Evolutionary conservation across 2,113 vertebrate genomes (phyloP).

Genomic region (Nesogale talazaci): DNA sequence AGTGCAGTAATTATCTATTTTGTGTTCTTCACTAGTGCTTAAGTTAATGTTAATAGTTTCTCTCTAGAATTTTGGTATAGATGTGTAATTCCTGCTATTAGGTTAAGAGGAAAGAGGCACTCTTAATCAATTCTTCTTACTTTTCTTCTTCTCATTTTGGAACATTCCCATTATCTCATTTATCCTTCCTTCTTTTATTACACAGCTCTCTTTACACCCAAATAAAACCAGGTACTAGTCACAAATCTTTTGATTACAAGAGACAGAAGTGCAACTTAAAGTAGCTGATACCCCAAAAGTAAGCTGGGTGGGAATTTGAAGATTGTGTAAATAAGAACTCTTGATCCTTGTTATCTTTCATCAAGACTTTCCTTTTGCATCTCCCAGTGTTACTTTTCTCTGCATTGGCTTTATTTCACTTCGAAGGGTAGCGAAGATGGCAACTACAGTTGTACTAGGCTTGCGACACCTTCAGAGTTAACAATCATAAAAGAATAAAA

Average conservation of each 20-base stretch:
- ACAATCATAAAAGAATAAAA: neutral
- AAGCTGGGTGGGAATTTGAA: conserved; percentile 10
- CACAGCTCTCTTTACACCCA: conserved; percentile 16
- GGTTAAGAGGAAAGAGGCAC: conserved; percentile 22
- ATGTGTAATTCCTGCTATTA: neutral
- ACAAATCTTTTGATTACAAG: conserved; percentile 43
- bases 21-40: neutral
- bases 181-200: conserved; percentile 6
- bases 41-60: neutral
- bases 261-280: conserved; percentile 44
- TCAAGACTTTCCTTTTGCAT: conserved; percentile 6
- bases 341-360: neutral
- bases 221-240: neutral
- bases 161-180: neutral
- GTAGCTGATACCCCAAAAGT: neutral
- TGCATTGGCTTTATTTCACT: neutral
- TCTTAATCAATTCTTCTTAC: neutral
- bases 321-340: conserved; percentile 4
- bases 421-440: neutral
- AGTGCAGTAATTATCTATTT: neutral
- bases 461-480: neutral
- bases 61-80: neutral
- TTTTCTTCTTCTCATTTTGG: conserved; percentile 21
- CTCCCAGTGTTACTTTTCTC: conserved; percentile 12
- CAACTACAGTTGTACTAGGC: neutral